Base-by-base conservation (phyloP, 2,888 invertebrate species). In the Carcina quercana region DNA sequence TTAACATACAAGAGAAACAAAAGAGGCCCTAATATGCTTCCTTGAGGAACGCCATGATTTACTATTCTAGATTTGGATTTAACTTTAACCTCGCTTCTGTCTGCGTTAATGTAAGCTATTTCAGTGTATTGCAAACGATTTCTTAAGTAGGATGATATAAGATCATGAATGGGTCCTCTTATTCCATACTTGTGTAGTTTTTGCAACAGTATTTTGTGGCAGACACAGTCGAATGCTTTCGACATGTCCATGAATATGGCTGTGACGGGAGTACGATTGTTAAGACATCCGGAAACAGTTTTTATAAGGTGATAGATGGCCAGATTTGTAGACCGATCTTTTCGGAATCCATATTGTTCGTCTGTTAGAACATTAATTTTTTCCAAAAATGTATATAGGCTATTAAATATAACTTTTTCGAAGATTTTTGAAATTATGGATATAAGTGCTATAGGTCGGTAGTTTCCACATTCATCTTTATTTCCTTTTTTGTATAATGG, bases 191-290 rank as follows among this genome's bases (percentile, higher is more conserved):
- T 11, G 19, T 35, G 25, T 5, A 38, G 8, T 26, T 38, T 35
- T 7, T 25, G 13, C 8, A 32, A 15, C 13, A 34, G 13, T 28
- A 22, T 17, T 2, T 15, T 5, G 21, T 33, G 33, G 7, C 13
- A 12, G 0, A 39, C 39, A 21, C 10, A 35, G 15, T 35, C 39
- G 15, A 39, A 39, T 1, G 39, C 39, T 27, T 35, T 39, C 6
- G 29, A 25, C 33, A 39, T 35, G 13, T 39, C 39, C 25, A 39
- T 20, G 6, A 28, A 35, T 7, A 35, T n/a, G 1, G 14, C 37
- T 2, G 10, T 10, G 8, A 33, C 21, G 1, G 20, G 17, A 21
- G 3, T 28, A 2, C 33, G 14, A 8, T 21, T 20, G 15, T 39
- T 32, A 5, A 39, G 7, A 7, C 24, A 29, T 4, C 21, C 15